phyloP scores from a whole-genome alignment of 2,888 invertebrate genomes.

The Ochlodes sylvanus region DNA sequence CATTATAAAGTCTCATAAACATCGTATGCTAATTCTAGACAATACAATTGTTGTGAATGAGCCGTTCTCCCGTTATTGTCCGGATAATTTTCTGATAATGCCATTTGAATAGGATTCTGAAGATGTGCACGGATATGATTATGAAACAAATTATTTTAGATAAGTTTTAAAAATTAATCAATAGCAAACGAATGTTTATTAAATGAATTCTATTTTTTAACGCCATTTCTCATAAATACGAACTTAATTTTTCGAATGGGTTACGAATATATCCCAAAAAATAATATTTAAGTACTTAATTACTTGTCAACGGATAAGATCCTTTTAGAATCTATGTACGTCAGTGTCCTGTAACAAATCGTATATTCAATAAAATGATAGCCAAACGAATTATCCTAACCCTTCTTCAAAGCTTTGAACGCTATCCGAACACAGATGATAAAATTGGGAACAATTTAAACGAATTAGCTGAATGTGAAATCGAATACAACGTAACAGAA shows the following conservation, averaged over 20 bases:
- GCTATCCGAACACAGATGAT: slow-evolving; percentile 20
- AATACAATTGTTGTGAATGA: slow-evolving; percentile 40
- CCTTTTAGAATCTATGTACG: slow-evolving; percentile 15
- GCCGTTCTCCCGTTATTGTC: slow-evolving; percentile 36
- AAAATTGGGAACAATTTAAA: slow-evolving; percentile 37
- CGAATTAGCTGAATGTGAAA: slow-evolving; percentile 42
- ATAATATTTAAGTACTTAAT: slow-evolving; percentile 2
- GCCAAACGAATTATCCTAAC: slow-evolving; percentile 28
- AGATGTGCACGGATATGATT: too few relatives aligned
- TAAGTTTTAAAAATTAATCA: too few relatives aligned
- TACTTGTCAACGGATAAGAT: slow-evolving; percentile 24
- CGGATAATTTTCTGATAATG: neutral
- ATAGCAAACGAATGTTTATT: too few relatives aligned
- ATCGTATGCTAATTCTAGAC: slow-evolving; percentile 42
- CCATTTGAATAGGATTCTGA: too few relatives aligned
- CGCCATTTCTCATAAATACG: too few relatives aligned
- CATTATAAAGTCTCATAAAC: slow-evolving; percentile 63
- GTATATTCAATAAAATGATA: slow-evolving; percentile 27
- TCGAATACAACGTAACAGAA: slow-evolving; percentile 52
- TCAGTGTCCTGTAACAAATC: slow-evolving; percentile 1
- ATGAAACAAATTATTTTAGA: too few relatives aligned
- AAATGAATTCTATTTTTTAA: too few relatives aligned
- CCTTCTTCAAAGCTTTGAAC: slow-evolving; percentile 31
- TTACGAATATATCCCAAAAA: neutral
- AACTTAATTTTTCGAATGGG: neutral